A percentile compares a stretch with the other conserved stretches of the same genome.
Conservation (phyloP, 2,113 vertebrate genomes). For the Psittacula cyanocephala region DNA sequence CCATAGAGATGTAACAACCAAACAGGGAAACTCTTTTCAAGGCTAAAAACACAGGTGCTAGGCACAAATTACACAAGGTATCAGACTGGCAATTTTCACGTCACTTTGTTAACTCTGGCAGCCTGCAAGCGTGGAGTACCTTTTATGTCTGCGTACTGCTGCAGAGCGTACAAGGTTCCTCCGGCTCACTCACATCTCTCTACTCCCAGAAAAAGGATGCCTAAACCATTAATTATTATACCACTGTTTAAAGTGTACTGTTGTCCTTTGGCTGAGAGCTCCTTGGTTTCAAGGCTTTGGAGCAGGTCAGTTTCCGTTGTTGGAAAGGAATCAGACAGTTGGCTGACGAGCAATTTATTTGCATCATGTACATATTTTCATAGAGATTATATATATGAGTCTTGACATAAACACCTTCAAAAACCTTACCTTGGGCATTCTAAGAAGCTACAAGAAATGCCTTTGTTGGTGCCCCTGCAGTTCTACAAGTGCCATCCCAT, state of each 20-base stretch:
- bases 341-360: background rate
- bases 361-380: background rate
- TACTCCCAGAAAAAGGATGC: background rate
- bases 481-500: background rate
- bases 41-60: conserved; percentile 59
- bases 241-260: background rate
- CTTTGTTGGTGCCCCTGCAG: background rate
- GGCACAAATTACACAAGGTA: conserved; percentile 57
- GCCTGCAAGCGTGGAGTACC: background rate
- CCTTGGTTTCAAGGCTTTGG: background rate
- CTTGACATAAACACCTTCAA: background rate
- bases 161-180: background rate
- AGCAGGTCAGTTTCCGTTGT: background rate
- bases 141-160: conserved; percentile 24
- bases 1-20: conserved; percentile 27
- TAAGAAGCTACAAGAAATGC: background rate
- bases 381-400: background rate
- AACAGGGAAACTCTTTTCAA: conserved; percentile 62
- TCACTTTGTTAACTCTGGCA: conserved; percentile 49
- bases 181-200: background rate
- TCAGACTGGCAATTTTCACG: conserved; percentile 46
- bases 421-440: background rate
- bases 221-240: conserved; percentile 18
- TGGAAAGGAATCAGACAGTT: background rate
- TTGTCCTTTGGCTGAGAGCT: background rate